Conservation (phyloP, 2,797 vertebrate genomes). For the Pempheris klunzingeri region DNA sequence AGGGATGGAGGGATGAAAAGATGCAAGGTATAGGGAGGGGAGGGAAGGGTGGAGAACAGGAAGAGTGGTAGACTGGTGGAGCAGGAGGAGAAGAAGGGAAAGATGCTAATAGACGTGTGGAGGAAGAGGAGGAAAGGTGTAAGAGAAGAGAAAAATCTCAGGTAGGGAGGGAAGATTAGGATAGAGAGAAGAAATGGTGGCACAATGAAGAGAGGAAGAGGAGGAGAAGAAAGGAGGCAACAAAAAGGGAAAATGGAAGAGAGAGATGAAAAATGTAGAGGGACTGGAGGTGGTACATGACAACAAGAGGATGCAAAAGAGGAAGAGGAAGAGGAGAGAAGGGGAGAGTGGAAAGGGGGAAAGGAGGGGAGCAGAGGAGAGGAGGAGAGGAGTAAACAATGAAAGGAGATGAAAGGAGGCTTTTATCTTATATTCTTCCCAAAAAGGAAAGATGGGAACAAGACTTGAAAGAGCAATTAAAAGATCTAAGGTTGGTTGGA, state of each 20-base stretch:
- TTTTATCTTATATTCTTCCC: not conserved
- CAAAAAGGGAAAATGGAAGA: not conserved
- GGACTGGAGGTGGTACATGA: not conserved
- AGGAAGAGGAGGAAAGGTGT: not conserved
- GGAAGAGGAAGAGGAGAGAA: not conserved
- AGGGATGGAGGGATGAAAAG: slow-evolving; percentile 17
- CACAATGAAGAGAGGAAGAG: not conserved
- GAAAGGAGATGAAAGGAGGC: not conserved
- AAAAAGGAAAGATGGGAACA: not conserved
- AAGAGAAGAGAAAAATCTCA: not conserved
- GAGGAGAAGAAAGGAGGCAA: not conserved
- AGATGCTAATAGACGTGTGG: too few relatives aligned
- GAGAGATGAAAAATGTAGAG: not conserved
- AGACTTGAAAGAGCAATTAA: not conserved
- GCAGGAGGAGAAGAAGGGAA: too few relatives aligned
- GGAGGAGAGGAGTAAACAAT: not conserved
- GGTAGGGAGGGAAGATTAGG: not conserved
- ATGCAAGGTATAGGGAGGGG: slow-evolving; percentile 18
- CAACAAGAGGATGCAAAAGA: not conserved
- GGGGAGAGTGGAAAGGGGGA: slow-evolving; percentile 5
- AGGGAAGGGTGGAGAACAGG: slow-evolving; percentile 30
- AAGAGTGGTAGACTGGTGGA: not conserved
- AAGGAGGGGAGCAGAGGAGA: not conserved
- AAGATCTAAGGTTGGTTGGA: not conserved
- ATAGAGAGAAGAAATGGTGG: not conserved